Evolutionary conservation across 2,888 invertebrate genomes (phyloP).

Genomic region (Parelbella ahira): DNA sequence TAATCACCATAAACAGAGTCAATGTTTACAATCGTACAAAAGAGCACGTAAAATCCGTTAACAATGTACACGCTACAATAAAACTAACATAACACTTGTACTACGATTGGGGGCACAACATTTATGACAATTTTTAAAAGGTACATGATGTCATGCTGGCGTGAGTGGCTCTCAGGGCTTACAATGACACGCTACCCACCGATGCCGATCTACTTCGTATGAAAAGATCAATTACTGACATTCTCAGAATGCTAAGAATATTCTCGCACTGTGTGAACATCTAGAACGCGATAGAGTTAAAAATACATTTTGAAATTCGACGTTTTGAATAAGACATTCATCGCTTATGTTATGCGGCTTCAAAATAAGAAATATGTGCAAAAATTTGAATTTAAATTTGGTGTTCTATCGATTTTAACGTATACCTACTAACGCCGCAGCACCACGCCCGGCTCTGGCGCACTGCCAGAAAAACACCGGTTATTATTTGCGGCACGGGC

Average conservation of each 20-base stretch:
- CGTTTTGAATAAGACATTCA: no score
- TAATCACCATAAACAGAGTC: not conserved
- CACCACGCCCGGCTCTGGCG: constrained; percentile 60
- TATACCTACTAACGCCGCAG: no score
- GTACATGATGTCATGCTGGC: constrained; percentile 18
- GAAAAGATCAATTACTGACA: constrained; percentile 14
- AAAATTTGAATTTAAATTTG: no score
- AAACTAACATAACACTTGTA: no score
- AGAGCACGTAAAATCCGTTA: constrained; percentile 2
- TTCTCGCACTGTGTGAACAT: constrained; percentile 14
- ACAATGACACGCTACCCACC: constrained; percentile 15
- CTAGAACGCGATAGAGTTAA: constrained; percentile 13
- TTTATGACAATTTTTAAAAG: constrained; percentile 4
- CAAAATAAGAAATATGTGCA: no score
- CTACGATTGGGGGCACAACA: no score
- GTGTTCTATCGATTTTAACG: no score
- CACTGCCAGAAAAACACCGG: constrained; percentile 58
- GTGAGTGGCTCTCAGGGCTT: constrained; percentile 1
- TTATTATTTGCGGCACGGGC: constrained; percentile 43
- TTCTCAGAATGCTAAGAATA: constrained; percentile 18
- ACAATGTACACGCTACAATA: constrained; percentile 18
- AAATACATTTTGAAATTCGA: no score
- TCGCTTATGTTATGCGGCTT: no score
- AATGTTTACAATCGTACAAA: constrained; percentile 1
- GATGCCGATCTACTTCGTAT: constrained; percentile 13